Conservation (phyloP, 1,140 invertebrate species). For the Drosophila elegans region DNA sequence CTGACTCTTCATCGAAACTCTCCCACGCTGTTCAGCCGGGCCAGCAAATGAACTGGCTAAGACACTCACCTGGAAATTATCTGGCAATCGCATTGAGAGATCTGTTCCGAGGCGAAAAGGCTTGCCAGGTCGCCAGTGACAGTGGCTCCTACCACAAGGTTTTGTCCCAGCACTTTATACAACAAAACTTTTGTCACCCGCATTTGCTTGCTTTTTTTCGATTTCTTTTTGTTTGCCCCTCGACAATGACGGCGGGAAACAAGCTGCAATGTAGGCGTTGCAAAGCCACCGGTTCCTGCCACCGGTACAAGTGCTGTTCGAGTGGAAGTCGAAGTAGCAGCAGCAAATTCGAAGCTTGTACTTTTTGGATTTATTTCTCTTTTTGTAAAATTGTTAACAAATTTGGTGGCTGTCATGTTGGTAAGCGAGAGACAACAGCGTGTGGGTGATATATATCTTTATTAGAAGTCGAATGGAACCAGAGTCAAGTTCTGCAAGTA, state of each 20-base stretch:
- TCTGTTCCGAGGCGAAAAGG: conserved; percentile 30
- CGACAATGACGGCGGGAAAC: conserved; percentile 26
- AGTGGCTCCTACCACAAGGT: conserved; percentile 24
- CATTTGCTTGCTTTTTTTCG: conserved; percentile 38
- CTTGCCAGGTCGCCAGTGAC: conserved; percentile 29
- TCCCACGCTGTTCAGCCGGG: conserved; percentile 31
- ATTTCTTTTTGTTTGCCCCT: conserved; percentile 5
- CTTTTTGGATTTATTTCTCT: conserved; percentile 25
- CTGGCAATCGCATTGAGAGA: conserved; percentile 38
- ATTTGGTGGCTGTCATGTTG: conserved; percentile 53
- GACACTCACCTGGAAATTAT: conserved; percentile 27
- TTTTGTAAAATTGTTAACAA: conserved; percentile 51
- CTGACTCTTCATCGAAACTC: neutral
- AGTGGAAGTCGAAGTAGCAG: conserved; percentile 36
- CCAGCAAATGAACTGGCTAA: conserved; percentile 13
- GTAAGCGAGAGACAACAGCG: conserved; percentile 25
- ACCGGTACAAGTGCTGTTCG: conserved; percentile 38
- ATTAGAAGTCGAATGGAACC: conserved; percentile 32
- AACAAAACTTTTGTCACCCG: conserved; percentile 57
- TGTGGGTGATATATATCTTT: conserved; percentile 49
- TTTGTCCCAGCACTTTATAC: conserved; percentile 44
- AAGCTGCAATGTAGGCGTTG: conserved; percentile 47
- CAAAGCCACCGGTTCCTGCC: conserved; percentile 49
- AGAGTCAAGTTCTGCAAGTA: neutral
- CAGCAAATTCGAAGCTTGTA: conserved; percentile 45